Evolutionary conservation across 2,113 vertebrate genomes (phyloP).

Genomic region (Leucoraja erinaceus): DNA sequence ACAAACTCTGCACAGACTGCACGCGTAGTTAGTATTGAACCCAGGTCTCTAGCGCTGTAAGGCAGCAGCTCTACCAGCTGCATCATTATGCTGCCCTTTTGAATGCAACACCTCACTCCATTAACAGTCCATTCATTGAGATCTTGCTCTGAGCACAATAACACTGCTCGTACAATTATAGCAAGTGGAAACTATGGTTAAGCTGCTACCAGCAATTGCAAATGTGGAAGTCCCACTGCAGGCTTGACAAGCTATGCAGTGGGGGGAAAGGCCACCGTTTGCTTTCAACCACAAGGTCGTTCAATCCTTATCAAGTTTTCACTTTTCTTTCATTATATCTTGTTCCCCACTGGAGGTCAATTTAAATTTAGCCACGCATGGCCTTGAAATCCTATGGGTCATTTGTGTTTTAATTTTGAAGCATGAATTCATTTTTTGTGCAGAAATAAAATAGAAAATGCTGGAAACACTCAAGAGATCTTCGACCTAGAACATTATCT

Average conservation of each 20-base stretch:
- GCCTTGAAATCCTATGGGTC: too few relatives aligned
- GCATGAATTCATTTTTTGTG: not conserved
- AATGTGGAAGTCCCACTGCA: not conserved
- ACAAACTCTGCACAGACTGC: too few relatives aligned
- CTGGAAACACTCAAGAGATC: too few relatives aligned
- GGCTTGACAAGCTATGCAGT: not conserved
- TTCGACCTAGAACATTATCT: too few relatives aligned
- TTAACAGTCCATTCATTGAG: not conserved
- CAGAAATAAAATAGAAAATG: not conserved
- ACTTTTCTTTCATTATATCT: not conserved
- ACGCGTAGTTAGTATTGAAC: too few relatives aligned
- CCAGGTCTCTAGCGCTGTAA: too few relatives aligned
- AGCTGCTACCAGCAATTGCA: not conserved
- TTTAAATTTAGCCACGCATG: not conserved
- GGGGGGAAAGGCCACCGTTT: not conserved
- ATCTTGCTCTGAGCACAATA: not conserved
- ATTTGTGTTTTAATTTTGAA: not conserved
- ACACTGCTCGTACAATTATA: not conserved
- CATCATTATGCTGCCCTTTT: too few relatives aligned
- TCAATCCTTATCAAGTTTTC: slow-evolving; percentile 22
- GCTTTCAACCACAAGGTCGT: slow-evolving; percentile 20
- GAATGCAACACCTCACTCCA: not conserved
- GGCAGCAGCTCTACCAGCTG: too few relatives aligned
- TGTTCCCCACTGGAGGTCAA: not conserved
- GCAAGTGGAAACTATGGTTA: not conserved